Evolutionary conservation across 2,113 vertebrate genomes (phyloP), one percentile per base, ranked within the genome.

Genomic region (Terrapene triunguis): DNA sequence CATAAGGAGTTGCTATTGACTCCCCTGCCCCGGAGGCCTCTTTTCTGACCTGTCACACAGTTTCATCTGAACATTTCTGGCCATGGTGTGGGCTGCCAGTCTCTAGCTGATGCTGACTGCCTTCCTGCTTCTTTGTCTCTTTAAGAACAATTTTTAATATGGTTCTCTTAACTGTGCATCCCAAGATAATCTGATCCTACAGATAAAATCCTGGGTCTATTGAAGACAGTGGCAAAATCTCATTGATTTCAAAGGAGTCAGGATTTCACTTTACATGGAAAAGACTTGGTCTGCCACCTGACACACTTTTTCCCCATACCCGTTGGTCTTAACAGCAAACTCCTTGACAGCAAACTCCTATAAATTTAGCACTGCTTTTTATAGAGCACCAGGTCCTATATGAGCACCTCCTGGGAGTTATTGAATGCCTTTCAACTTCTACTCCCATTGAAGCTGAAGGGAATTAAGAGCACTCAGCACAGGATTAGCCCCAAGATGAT

Each of bases 371-470:
- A 48, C 17, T 44, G 8, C 2, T 3, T 76, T 19, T 90, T 72
- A 38, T 19, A 22, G 2, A 59, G 88, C 82, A 62, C 10, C 32
- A 96, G 1, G 32, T 12, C 21, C 91, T n/a, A 65, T 38, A 81
- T 25, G 76, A 25, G 4, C 27, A 82, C 59, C 54, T 88, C 24
- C 51, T 91, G 62, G 74, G 48, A 94, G 59, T 44, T 29, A 8
- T 48, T 89, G 79, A 94, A 42, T 85, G 32, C 25, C 83, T 89
- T 72, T 91, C 53, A 95, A 48, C 55, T 93, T 32, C 14, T 4
- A 38, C 44, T 12, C 76, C 55, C 84, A 11, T 62, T 38, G 27
- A 89, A 97, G 35, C 32, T 86, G 92, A 93, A 85, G 55, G 14
- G 44, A 82, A 1, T 94, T 89, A 84, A 0, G 2, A 93, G 59